Evolutionary conservation across 2,888 invertebrate genomes (phyloP), one percentile per base, ranked within the genome.

Genomic region (Cotesia congregata): DNA sequence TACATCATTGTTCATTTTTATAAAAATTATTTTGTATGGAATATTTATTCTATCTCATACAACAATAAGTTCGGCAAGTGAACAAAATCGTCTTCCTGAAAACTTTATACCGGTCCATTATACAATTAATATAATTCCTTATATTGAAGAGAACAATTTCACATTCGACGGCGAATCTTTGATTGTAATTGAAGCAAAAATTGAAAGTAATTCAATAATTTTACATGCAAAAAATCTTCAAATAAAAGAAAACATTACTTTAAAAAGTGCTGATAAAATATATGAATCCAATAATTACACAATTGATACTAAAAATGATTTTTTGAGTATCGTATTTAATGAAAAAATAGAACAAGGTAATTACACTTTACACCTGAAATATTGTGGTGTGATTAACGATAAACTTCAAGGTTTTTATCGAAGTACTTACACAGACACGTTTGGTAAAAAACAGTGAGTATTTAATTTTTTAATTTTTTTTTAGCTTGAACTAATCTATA

Each of bases 351-450:
- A 6, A 1, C 0, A 0, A 0, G 17, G 12, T 0, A 0, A 0
- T n/a, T 92, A 93, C 78, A 91, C 89, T 0, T 83, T 93, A n/a
- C 90, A 90, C 78, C 83, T 93, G 9, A 86, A 90, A 0, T 93
- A 92, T 83, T 85, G 87, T 12, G 93, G 93, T 7, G 86, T 84
- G 17, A 91, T 93, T 20, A 91, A 91, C 7, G 92, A 93, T 83
- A 90, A 92, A 1, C 87, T 93, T 77, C 91, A 91, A 68, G 95
- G 95, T 68, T 93, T 95, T 85, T 94, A 94, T 84, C 91, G 92
- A 83, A 94, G 93, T 81, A 91, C 91, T 67, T 94, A 94, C 83
- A 88, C 86, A 5, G 90, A 91, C 77, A 71, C 86, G 6, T 78
- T 86, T 38, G 90, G 89, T 59, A 89, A 88, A 82, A 89, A 76